These are phyloP conservation scores for Drosophila burlai DNA, from an alignment of 1,140 invertebrate genomes.

Conservation along the genomic window DNA sequence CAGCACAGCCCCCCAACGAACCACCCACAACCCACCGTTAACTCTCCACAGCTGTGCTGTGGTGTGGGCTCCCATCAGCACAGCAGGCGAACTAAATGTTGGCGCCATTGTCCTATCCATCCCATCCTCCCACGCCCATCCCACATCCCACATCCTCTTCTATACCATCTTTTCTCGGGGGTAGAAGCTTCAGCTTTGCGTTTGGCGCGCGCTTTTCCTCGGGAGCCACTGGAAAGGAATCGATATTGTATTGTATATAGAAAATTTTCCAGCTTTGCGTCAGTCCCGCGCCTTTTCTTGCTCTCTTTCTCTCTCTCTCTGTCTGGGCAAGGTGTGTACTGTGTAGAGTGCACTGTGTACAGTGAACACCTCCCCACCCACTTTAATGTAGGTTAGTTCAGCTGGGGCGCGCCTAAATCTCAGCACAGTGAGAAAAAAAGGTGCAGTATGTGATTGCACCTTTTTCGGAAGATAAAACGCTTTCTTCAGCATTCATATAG, in stretches of 20 bases:
- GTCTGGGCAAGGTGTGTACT: constrained; percentile 50
- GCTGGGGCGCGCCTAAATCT: constrained; percentile 55
- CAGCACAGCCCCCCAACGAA: not conserved
- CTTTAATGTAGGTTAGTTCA: constrained; percentile 81
- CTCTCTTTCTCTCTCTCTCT: not conserved
- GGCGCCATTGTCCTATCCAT: constrained; percentile 61
- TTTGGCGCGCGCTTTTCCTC: constrained; percentile 60
- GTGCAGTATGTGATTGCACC: not conserved
- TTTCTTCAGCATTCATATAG: not conserved
- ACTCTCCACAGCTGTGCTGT: constrained; percentile 35
- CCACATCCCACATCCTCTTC: constrained; percentile 1
- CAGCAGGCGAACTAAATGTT: constrained; percentile 51
- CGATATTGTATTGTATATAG: constrained; percentile 59
- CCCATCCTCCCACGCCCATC: not conserved
- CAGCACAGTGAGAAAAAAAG: constrained; percentile 17
- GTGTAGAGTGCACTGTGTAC: constrained; percentile 17
- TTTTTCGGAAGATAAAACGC: not conserved
- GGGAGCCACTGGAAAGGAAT: constrained; percentile 47
- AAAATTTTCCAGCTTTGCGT: constrained; percentile 62
- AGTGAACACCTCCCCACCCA: constrained; percentile 29
- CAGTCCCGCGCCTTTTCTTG: constrained; percentile 21
- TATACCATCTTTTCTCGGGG: constrained; percentile 25
- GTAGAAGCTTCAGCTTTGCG: constrained; percentile 31
- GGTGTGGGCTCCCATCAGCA: constrained; percentile 56
- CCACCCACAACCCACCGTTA: constrained; percentile 6